Evolutionary conservation across 2,888 invertebrate species (phyloP).

Genomic region (Zhuqinia jingwanae): DNA sequence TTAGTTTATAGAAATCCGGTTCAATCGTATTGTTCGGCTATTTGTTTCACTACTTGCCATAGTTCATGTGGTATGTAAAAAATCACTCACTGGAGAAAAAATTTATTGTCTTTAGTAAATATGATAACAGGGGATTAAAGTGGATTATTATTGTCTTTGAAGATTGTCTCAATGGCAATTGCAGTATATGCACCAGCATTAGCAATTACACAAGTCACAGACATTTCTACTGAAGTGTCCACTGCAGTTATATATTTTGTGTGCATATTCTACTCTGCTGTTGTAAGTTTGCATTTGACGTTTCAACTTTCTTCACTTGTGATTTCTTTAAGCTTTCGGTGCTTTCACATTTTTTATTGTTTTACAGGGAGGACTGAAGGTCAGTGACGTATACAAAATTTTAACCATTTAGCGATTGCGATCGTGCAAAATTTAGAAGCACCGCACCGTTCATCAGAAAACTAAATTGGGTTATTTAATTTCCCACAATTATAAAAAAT

Average conservation of each 20-base stretch:
- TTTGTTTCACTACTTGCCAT: constrained; percentile 80
- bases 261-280: constrained; percentile 96
- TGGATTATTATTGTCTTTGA: too few species aligned
- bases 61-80: constrained; percentile 80
- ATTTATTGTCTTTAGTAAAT: too few species aligned
- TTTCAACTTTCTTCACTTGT: too few species aligned
- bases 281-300: constrained; percentile 86
- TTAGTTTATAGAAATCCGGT: constrained; percentile 81
- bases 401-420: too few species aligned
- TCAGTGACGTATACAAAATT: too few species aligned
- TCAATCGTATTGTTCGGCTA: constrained; percentile 80
- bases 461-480: too few species aligned
- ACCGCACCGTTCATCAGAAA: too few species aligned
- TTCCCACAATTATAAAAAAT: too few species aligned
- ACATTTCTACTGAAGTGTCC: constrained; percentile 89
- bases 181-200: constrained; percentile 94
- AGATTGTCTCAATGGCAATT: constrained; percentile 84
- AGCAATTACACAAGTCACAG: constrained; percentile 93
- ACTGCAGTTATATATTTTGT: constrained; percentile 90
- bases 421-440: too few species aligned
- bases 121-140: too few species aligned
- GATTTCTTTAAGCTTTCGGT: neutral
- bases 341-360: neutral
- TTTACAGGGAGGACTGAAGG: constrained; percentile 87
- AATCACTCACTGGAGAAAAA: neutral